These are phyloP conservation scores for Steatornis caripensis DNA, from an alignment of 2,113 vertebrate species.

Conservation along the genomic window DNA sequence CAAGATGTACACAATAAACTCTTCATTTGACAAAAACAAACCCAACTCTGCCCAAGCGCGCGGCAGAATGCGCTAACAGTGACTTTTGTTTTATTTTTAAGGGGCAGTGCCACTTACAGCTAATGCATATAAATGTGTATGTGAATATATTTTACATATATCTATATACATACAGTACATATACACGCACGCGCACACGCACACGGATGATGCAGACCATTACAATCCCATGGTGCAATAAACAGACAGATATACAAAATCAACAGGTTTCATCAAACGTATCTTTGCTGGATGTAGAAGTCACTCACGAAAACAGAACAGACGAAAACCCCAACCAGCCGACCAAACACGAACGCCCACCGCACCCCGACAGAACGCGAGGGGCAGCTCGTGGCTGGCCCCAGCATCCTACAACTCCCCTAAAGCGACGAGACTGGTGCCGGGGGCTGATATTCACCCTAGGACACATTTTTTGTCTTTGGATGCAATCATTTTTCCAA, in stretches of 20 bases:
- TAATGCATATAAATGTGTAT: slow-evolving; percentile 55
- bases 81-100: neutral
- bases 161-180: slow-evolving; percentile 68
- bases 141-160: slow-evolving; percentile 61
- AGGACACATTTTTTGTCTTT: neutral
- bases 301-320: slow-evolving; percentile 19
- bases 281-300: slow-evolving; percentile 16
- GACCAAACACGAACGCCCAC: neutral
- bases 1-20: slow-evolving; percentile 34
- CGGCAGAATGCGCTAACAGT: slow-evolving; percentile 6
- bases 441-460: neutral
- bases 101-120: slow-evolving; percentile 58
- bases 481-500: neutral
- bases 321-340: neutral
- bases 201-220: slow-evolving; percentile 58
- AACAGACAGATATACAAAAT: slow-evolving; percentile 69
- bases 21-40: neutral
- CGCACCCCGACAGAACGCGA: neutral
- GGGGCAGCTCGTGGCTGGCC: neutral
- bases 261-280: slow-evolving; percentile 40
- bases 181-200: slow-evolving; percentile 1
- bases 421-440: neutral
- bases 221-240: slow-evolving; percentile 63
- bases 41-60: neutral
- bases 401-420: neutral